Conservation (phyloP, 2,113 vertebrate species). For the Ictalurus furcatus region DNA sequence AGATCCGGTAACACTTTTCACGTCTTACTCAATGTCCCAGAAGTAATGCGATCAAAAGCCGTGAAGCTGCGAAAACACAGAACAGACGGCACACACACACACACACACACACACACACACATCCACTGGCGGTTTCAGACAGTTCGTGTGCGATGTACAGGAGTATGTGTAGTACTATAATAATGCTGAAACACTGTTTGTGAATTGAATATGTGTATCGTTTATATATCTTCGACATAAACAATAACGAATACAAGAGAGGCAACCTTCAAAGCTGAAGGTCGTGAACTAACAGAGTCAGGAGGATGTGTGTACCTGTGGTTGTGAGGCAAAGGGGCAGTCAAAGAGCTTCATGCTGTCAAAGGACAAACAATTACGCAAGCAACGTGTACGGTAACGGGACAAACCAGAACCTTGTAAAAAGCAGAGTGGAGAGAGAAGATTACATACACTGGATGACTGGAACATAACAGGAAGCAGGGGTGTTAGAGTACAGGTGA, state of each 20-base stretch:
- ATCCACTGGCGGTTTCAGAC: neutral
- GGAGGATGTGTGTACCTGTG: too few species aligned
- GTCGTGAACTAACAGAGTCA: too few species aligned
- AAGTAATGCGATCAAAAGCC: neutral
- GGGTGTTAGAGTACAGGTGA: too few species aligned
- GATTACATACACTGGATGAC: neutral
- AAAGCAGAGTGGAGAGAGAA: neutral
- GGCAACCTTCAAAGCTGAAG: too few species aligned
- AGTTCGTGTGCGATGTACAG: neutral
- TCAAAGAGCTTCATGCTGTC: neutral
- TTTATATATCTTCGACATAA: neutral
- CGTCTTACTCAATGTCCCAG: neutral
- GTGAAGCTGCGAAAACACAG: neutral
- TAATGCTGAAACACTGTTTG: neutral
- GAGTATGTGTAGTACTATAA: neutral
- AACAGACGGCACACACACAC: neutral
- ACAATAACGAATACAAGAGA: too few species aligned
- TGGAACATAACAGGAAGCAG: neutral
- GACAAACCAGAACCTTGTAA: neutral
- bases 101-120: conserved; percentile 9
- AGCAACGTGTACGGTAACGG: neutral
- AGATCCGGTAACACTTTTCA: neutral
- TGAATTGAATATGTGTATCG: neutral
- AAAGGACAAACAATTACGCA: neutral
- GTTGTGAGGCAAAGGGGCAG: too few species aligned